Conservation (phyloP, 2,113 vertebrate species). For the Apodemus speciosus region DNA sequence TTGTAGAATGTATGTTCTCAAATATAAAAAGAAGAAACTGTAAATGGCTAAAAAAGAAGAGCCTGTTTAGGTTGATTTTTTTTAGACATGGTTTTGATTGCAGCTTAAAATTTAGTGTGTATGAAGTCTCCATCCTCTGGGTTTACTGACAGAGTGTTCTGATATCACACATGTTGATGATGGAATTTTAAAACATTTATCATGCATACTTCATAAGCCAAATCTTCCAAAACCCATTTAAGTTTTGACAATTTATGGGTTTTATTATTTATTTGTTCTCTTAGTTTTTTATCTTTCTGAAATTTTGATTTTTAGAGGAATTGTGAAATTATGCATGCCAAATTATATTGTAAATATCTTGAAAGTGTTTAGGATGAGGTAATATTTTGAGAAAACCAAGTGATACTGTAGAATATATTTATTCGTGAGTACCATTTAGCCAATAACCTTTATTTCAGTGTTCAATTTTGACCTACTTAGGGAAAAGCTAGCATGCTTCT, state of each 20-base stretch:
- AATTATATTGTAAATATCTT: slow-evolving; percentile 59
- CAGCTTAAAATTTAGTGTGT: background rate
- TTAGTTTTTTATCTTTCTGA: slow-evolving; percentile 43
- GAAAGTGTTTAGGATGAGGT: slow-evolving; percentile 37
- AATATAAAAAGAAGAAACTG: slow-evolving; percentile 20
- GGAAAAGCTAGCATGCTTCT: slow-evolving; percentile 32
- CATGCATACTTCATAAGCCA: slow-evolving; percentile 56
- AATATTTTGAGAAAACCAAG: slow-evolving; percentile 24
- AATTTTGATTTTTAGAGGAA: slow-evolving; percentile 31
- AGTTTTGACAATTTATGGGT: background rate
- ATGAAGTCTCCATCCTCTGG: background rate
- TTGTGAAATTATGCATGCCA: slow-evolving; percentile 18
- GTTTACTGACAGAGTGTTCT: slow-evolving; percentile 69
- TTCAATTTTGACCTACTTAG: slow-evolving; percentile 42
- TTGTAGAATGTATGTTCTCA: background rate
- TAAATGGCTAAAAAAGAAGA: slow-evolving; percentile 30
- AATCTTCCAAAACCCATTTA: slow-evolving; percentile 50
- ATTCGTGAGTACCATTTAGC: background rate
- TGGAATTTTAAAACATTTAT: slow-evolving; percentile 69
- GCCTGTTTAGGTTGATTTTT: slow-evolving; percentile 41
- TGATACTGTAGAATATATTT: background rate
- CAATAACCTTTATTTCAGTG: slow-evolving; percentile 35
- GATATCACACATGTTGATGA: slow-evolving; percentile 46
- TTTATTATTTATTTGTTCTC: background rate
- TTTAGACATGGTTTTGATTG: slow-evolving; percentile 45